Percentiles rank a stretch among this genome's conserved stretches.
Evolutionary conservation across 2,888 invertebrate species (phyloP).

Genomic region (Amblyjoppa proteus): DNA sequence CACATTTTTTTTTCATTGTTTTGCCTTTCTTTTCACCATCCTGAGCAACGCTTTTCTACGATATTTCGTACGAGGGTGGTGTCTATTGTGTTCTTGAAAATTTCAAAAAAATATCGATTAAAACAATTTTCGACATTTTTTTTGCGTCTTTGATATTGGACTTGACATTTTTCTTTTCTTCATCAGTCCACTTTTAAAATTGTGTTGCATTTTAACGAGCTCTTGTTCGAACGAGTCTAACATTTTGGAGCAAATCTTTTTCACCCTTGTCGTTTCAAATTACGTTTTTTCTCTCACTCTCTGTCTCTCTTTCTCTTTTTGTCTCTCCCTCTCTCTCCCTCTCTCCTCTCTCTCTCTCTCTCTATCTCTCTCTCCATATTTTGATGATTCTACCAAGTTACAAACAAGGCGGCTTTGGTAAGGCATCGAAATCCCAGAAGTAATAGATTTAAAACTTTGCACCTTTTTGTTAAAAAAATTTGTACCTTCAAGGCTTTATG

Average conservation of each 20-base stretch:
- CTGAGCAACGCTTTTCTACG: not conserved
- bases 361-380: not conserved
- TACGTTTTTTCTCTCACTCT: not conserved
- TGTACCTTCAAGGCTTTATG: not conserved
- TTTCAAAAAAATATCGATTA: not conserved
- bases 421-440: not conserved
- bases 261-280: not conserved
- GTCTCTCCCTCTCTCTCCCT: too few relatives aligned
- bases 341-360: too few relatives aligned
- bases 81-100: not conserved
- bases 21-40: constrained; percentile 16
- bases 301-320: too few relatives aligned
- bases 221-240: not conserved
- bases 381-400: not conserved
- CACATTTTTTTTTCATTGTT: not conserved
- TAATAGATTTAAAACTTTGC: not conserved
- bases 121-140: not conserved
- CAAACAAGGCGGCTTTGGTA: not conserved
- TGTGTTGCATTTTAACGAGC: not conserved
- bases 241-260: not conserved
- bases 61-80: constrained; percentile 9
- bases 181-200: not conserved
- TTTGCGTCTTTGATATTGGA: not conserved
- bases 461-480: not conserved
- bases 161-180: not conserved